Evolutionary conservation across 2,888 invertebrate genomes (phyloP), one percentile per base, ranked within the genome.

Genomic region (Griposia aprilina): DNA sequence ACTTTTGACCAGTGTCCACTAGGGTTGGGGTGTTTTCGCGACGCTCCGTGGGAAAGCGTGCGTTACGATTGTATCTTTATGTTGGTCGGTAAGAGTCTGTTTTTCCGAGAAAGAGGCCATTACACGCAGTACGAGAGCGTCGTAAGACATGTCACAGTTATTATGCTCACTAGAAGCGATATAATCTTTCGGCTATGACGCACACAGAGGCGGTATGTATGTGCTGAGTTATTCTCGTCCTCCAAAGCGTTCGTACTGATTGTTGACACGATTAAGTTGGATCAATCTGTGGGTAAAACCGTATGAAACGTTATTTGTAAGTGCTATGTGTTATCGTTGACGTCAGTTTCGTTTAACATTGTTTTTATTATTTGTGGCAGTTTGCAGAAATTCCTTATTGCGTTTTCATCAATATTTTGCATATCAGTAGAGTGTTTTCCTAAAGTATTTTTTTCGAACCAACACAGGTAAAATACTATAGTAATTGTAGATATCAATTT

Each of bases 91-190:
- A 90, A 92, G 93, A 91, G 92, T 91, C 92, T 91, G 93, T 94
- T 96, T 96, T 96, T 96, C 95, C 94, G 93, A 96, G 96, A 96
- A 92, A 90, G 92, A 91, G 91, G 93, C 96, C 95, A 96, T 97
- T 96, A 96, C 92, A 91, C 91, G 91, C 93, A 93, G 94, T 93
- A 93, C 94, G 93, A 93, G 94, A 93, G 94, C 94, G 91, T 94
- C 94, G 94, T 95, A 96, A 92, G 94, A 94, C 96, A 96, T 95
- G 96, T 96, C 96, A 96, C 96, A 96, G 96, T 96, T 96, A 96
- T 96, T 96, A 96, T 94, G 94, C 94, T 95, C 94, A 94, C 94
- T 94, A 94, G 95, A 95, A 95, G 93, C 89, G 96, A 96, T 96
- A 95, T 94, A 93, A 96, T 96, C 96, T 95, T 92, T 92, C 91